Conservation (phyloP, 1,140 invertebrate species). For the Drosophila quadrilineata region DNA sequence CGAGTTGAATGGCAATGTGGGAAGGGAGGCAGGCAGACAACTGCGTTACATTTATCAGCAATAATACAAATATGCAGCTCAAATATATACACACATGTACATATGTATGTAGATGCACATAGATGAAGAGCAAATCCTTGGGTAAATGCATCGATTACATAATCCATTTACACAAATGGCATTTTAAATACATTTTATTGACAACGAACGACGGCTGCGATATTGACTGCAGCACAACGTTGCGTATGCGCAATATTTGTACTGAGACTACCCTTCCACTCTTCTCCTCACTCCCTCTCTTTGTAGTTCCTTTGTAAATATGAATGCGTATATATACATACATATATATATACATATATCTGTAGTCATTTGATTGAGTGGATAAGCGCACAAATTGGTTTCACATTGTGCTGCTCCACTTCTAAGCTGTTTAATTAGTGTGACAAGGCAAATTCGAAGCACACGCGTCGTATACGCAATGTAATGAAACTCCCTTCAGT, state of each 20-base stretch:
- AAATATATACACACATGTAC: constrained; percentile 8
- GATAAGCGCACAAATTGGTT: constrained; percentile 30
- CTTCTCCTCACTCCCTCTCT: neutral
- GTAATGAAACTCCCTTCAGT: too few species aligned
- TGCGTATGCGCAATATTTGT: constrained; percentile 65
- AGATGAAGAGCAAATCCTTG: constrained; percentile 39
- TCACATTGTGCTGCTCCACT: constrained; percentile 46
- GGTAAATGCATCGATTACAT: constrained; percentile 73
- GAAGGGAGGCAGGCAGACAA: constrained; percentile 20
- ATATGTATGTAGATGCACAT: constrained; percentile 5
- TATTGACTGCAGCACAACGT: constrained; percentile 39
- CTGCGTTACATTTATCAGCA: constrained; percentile 62
- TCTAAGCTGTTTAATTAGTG: constrained; percentile 65
- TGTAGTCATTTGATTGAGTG: constrained; percentile 12
- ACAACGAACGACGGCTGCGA: constrained; percentile 41
- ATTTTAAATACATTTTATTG: constrained; percentile 79
- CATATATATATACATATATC: neutral
- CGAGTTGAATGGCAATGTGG: constrained; percentile 37
- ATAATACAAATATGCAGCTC: constrained; percentile 71
- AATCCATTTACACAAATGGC: constrained; percentile 79
- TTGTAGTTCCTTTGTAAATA: constrained; percentile 28
- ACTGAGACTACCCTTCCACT: too few species aligned
- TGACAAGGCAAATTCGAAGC: constrained; percentile 18
- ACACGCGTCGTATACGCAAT: neutral
- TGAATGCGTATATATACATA: neutral